Evolutionary conservation across 2,888 invertebrate species (phyloP), one percentile per base, ranked within the genome.

Genomic region (Agrotis puta): DNA sequence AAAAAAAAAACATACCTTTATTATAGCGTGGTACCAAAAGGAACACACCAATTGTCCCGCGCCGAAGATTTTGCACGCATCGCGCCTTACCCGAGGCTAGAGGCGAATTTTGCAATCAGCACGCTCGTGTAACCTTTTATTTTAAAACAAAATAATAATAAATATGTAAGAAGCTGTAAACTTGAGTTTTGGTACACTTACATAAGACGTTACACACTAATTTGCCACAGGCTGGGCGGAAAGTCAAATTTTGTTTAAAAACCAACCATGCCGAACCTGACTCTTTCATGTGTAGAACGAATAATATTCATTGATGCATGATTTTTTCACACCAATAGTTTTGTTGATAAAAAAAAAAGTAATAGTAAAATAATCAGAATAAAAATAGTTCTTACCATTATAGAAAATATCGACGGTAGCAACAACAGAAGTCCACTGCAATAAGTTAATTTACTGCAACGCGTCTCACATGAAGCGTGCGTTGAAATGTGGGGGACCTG

Each of bases 41-140:
- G 79, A 89, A 77, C 76, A 63, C 65, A 66, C 72, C 79, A 64
- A 45, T 53, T 43, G 79, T 74, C 67, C 56, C 76, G 78, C 61
- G 39, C 53, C 48, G 64, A 67, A 61, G 56, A 74, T 51, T 39
- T 73, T 58, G 78, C 66, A 67, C 73, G 71, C 80, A 80, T 75
- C 74, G 62, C 69, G 59, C 66, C 75, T 72, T 74, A 82, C 81
- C 68, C 80, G 79, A 79, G 82, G 83, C 88, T 81, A 74, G 79
- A 78, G 81, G 87, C 88, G 74, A 82, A 79, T 79, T 85, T 86
- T 53, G 87, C 87, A 87, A 88, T 88, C 89, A 85, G 77, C 82
- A 74, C 73, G 72, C 81, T 81, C 70, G 81, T 87, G 83, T 80
- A 79, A 76, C 76, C 74, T 80, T 84, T 82, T 82, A 71, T 78